Conservation (phyloP, 2,888 invertebrate species). For the Melanostoma mellinum region DNA sequence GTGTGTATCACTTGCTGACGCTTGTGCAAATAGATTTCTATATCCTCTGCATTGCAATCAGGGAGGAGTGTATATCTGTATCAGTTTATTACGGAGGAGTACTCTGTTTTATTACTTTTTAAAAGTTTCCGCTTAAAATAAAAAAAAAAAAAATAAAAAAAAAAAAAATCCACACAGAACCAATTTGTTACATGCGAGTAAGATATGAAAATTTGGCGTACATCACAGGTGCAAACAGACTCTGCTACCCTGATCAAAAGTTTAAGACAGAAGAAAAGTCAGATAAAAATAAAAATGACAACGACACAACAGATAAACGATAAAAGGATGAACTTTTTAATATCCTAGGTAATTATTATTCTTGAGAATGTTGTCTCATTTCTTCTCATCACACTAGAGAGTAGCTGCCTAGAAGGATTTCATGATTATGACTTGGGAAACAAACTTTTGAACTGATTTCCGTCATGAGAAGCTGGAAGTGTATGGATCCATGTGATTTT, state of each 20-base stretch:
- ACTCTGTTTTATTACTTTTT: conserved; percentile 12
- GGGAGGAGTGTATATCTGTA: background rate
- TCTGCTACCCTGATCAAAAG: background rate
- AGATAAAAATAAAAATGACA: conserved; percentile 14
- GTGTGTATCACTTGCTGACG: background rate
- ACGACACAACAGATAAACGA: conserved; percentile 31
- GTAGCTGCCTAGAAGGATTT: background rate
- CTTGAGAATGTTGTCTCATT: conserved; percentile 35
- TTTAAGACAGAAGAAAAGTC: conserved; percentile 3
- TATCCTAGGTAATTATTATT: conserved; percentile 69
- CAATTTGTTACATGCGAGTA: too few species aligned
- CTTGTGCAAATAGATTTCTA: conserved; percentile 11
- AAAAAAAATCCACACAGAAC: background rate
- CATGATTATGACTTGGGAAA: background rate
- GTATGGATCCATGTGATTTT: too few species aligned
- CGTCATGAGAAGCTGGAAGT: too few species aligned
- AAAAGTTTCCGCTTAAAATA: conserved; percentile 7
- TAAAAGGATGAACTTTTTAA: conserved; percentile 63
- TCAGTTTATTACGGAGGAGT: background rate
- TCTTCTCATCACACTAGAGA: conserved; percentile 12
- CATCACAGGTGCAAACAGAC: conserved; percentile 42
- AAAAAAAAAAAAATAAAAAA: background rate
- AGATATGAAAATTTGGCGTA: background rate
- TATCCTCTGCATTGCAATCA: conserved; percentile 2
- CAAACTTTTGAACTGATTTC: conserved; percentile 26